Evolutionary conservation across 2,797 vertebrate genomes (phyloP), one percentile per base, ranked within the genome.

Genomic region (Microctenopoma steveboyesi): DNA sequence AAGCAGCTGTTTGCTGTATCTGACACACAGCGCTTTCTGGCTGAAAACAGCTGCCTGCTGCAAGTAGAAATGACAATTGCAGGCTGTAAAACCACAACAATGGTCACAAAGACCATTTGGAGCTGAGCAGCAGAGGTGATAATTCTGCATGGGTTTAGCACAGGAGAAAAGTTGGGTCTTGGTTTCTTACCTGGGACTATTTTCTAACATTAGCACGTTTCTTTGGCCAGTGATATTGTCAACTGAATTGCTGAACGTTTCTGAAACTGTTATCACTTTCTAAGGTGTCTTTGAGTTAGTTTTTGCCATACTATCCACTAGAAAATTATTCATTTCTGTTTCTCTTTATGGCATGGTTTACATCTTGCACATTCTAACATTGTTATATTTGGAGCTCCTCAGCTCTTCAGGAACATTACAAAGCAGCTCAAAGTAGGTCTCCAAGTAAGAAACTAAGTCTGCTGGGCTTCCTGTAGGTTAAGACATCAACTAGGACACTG

Each of bases 401-500:
- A 13, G 15, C 12, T 46, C 27, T 25, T 28, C 27, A 47, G 33
- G 12, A 40, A 47, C 48, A 16, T 56, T 53, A 22, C 27, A 55
- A 39, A 52, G 28, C 58, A 61, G 47, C 30, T 11, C 27, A 46
- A 22, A 22, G 22, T 22, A 22, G 22, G 56, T 58, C 30, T 61
- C 48, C 22, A 42, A 60, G 55, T 64, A 13, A 56, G 46, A 40
- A 12, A 50, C 28, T 22, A 53, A 49, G 43, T 33, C 39, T 43
- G 53, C 39, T 43, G 18, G 51, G 25, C 56, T 72, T 74, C 22
- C 49, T 52, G 48, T 48, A 55, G 22, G 48, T 28, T 46, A 54
- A 64, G 61, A 61, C 64, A 49, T 76, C 50, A 64, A 28, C 39
- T 33, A n/a, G 42, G 42, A 53, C 7, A 37, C 35, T 30, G 30